A percentile compares a stretch with the other conserved stretches of the same genome.
Evolutionary conservation across 2,888 invertebrate species (phyloP).

Genomic region (Arrhopalites spinosus): DNA sequence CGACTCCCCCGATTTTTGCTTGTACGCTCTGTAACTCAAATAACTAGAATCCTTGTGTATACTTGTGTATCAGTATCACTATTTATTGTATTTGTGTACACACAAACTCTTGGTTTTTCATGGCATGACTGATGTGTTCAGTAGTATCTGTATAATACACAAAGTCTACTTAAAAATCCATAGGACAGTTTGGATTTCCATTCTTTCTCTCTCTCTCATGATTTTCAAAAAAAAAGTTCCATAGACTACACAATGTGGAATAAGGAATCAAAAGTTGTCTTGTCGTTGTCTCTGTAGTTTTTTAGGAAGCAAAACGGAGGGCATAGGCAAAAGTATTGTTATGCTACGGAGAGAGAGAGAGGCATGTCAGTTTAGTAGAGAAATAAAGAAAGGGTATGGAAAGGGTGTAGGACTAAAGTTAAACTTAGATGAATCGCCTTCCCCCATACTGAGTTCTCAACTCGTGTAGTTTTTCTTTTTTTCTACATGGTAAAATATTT

Average conservation of each 20-base stretch:
- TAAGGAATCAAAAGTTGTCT: neutral
- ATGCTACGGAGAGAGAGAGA: conserved; percentile 17
- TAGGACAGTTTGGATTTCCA: conserved; percentile 8
- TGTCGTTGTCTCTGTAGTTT: too few relatives aligned
- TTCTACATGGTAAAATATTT: conserved; percentile 42
- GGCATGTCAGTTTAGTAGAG: neutral
- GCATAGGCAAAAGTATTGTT: too few relatives aligned
- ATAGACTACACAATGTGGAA: neutral
- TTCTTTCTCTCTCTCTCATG: neutral
- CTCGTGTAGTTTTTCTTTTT: conserved; percentile 23
- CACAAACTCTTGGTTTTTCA: too few relatives aligned
- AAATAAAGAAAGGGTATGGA: neutral
- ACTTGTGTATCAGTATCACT: too few relatives aligned
- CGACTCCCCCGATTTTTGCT: too few relatives aligned
- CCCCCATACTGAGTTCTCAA: conserved; percentile 54
- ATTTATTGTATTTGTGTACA: too few relatives aligned
- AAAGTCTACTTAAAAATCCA: conserved; percentile 11
- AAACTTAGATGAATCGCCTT: conserved; percentile 52
- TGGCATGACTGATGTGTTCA: too few relatives aligned
- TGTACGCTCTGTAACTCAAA: too few relatives aligned
- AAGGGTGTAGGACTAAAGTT: conserved; percentile 5
- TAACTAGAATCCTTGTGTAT: too few relatives aligned
- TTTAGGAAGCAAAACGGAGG: too few relatives aligned
- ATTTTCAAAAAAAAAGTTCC: neutral
- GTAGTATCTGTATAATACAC: neutral